Base-by-base conservation (phyloP, 1,140 invertebrate species). In the Macrotrachela quadricornifera region DNA sequence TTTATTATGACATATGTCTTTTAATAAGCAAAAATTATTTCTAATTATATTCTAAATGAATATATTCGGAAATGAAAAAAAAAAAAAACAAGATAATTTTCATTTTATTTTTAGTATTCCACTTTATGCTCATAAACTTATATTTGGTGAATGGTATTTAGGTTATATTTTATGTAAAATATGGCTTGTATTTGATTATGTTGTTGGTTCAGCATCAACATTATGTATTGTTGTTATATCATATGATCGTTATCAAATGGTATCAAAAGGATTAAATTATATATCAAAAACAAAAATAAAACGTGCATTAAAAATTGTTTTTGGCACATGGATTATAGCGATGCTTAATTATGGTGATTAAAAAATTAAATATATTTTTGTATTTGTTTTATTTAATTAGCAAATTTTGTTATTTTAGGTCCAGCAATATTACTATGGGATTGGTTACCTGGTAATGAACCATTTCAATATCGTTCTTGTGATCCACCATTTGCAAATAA, bases 371-470 rank as follows among this genome's bases (percentile, higher is more conserved):
- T 30, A 30, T 30, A 30, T 30, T 2, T 30, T 30, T 30, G 21
- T 30, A 30, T 30, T 30, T 30, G 2, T 2, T 4, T 30, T n/a
- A n/a, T n/a, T n/a, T n/a, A n/a, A n/a, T n/a, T n/a, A n/a, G n/a
- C n/a, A n/a, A n/a, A n/a, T n/a, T n/a, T n/a, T n/a, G n/a, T n/a
- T n/a, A n/a, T 30, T 30, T 8, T 30, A 30, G 21, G 51, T 6
- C 60, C 61, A 0, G 54, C 60, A 30, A 60, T 62, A 48, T 43
- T 58, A 38, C 49, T 62, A 15, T 62, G 61, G 61, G 58, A 60
- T 16, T 40, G 55, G 1, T 51, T 56, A 10, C 44, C 54, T 4
- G 59, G 58, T 1, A 42, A 51, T 10, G 42, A 51, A 2, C 21
- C 46, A 30, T 57, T 63, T 42, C 54, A 51, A n/a, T 55, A 59